phyloP scores from a whole-genome alignment of 2,888 invertebrate species.

The Frankliniella intonsa region DNA sequence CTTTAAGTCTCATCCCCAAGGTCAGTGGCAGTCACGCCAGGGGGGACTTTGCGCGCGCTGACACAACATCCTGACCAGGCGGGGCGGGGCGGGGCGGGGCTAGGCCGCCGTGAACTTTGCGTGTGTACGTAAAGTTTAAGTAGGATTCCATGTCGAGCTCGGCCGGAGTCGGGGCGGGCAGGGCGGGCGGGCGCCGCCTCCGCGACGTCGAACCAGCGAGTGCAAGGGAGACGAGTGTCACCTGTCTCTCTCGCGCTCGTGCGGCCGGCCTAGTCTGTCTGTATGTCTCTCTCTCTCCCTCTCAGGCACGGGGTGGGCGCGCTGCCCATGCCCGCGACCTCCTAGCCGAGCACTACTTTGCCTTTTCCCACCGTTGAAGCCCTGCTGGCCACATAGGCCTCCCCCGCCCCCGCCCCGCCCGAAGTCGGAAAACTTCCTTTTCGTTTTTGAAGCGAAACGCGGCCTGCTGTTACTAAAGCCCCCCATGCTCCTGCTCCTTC shows the following conservation, averaged over 20 bases:
- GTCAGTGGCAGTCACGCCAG: neutral
- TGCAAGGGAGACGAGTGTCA: too few relatives aligned
- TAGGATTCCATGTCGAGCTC: conserved; percentile 12
- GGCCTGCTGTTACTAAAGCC: too few relatives aligned
- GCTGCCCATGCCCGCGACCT: neutral
- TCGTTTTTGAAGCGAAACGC: too few relatives aligned
- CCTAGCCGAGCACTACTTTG: neutral
- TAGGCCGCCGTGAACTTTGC: neutral
- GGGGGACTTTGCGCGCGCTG: neutral
- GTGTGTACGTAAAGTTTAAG: conserved; percentile 23
- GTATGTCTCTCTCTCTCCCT: too few relatives aligned
- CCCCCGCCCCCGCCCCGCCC: too few relatives aligned
- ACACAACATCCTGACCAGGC: conserved; percentile 10
- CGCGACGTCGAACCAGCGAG: too few relatives aligned
- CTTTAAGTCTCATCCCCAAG: neutral
- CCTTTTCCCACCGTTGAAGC: neutral
- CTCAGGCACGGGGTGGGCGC: neutral
- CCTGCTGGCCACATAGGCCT: neutral
- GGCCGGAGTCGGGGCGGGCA: neutral
- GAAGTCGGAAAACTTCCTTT: too few relatives aligned
- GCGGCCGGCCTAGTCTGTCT: too few relatives aligned
- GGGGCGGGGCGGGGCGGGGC: neutral
- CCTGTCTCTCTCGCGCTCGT: too few relatives aligned
- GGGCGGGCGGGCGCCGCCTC: neutral
- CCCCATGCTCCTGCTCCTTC: too few relatives aligned